Percentiles rank a stretch among this genome's conserved stretches.
Evolutionary conservation across 2,113 vertebrate genomes (phyloP).

Genomic region (Protobothrops flavoviridis): DNA sequence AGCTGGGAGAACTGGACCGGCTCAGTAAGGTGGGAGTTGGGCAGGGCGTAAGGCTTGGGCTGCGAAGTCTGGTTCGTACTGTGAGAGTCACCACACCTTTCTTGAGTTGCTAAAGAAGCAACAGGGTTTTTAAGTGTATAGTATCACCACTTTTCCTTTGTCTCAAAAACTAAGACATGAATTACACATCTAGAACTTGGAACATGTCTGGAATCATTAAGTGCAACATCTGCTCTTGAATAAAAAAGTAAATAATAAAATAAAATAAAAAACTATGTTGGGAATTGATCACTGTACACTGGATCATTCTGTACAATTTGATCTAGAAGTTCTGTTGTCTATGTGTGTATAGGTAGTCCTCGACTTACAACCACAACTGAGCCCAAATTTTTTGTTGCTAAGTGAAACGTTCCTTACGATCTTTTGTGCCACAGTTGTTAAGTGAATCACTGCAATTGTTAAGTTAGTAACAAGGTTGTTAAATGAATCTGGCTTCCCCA

Average conservation of each 20-base stretch:
- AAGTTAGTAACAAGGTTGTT: neutral
- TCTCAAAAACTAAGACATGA: neutral
- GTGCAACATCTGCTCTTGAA: neutral
- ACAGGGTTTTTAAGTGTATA: neutral
- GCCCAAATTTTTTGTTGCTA: neutral
- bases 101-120: conserved; percentile 84
- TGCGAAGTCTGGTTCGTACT: conserved; percentile 89
- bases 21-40: conserved; percentile 86
- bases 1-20: conserved; percentile 88
- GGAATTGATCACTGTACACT: neutral
- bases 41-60: conserved; percentile 90
- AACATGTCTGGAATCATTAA: neutral
- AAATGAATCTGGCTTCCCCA: neutral
- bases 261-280: neutral
- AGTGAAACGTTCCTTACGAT: neutral
- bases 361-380: neutral
- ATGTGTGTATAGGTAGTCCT: neutral
- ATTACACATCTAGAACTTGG: neutral
- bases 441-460: neutral
- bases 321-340: neutral
- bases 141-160: neutral
- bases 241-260: neutral
- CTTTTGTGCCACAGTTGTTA: neutral
- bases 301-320: neutral
- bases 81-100: conserved; percentile 93